Base-by-base conservation (phyloP, 2,888 invertebrate species). In the Leptura quadrifasciata region DNA sequence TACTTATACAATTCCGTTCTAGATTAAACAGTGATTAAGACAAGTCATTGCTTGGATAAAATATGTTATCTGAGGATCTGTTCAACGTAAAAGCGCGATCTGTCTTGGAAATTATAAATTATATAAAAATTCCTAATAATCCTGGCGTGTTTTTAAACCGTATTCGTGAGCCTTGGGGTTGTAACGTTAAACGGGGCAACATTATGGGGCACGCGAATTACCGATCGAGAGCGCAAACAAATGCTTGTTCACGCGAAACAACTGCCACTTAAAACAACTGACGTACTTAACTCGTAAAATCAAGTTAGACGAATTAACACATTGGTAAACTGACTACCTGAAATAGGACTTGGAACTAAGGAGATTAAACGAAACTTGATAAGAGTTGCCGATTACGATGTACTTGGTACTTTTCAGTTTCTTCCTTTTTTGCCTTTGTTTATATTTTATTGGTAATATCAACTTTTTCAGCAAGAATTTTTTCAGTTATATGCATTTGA, bases 191-290 rank as follows among this genome's bases (percentile, higher is more conserved):
- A 88, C 88, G 88, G 87, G 88, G 87, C 86, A 84, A 85, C 87
- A 87, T 88, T 87, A 88, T 85, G 86, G 87, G 85, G 87, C 88
- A 89, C 89, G 89, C 89, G 88, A 89, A 88, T 88, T 88, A 88
- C 87, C 88, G 86, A 89, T 89, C 88, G 88, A 87, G 88, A 88
- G 88, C 88, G 87, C 88, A 88, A 88, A 89, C 89, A 89, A 89
- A 89, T 88, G 89, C 88, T 89, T 87, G 88, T 89, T 89, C 89
- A 88, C 88, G 88, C 88, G 88, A 89, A 89, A 88, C 88, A 88
- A 89, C 88, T 85, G 87, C 88, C 88, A 88, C 88, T 89, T 89
- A 88, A 74, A 86, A 86, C 87, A 85, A 87, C 87, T 86, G 87
- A 86, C 86, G 85, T 85, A 86, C 84, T 86, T 85, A 82, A 80